phyloP scores from a whole-genome alignment of 2,797 vertebrate species.

The Clarias pachynema region DNA sequence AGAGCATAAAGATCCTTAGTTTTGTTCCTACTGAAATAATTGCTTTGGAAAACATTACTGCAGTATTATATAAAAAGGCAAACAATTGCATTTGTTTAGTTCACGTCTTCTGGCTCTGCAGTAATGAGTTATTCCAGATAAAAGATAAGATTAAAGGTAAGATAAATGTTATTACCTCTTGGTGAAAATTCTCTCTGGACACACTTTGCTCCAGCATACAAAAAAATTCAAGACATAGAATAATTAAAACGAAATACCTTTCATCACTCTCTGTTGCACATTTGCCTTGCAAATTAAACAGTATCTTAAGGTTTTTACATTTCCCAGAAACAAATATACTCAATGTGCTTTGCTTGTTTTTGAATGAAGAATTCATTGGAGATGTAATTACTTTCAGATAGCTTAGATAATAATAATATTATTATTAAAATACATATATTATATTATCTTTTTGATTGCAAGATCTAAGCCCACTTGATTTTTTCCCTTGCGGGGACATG shows the following conservation, averaged over 20 bases:
- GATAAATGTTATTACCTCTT: slow-evolving; percentile 13
- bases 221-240: slow-evolving; percentile 1
- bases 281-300: not conserved
- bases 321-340: not conserved
- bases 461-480: too few species aligned
- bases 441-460: not conserved
- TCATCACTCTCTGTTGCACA: slow-evolving; percentile 1
- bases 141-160: slow-evolving; percentile 15
- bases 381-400: not conserved
- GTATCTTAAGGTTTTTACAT: not conserved
- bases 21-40: not conserved
- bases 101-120: not conserved
- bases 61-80: not conserved
- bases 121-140: not conserved
- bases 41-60: not conserved
- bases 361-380: not conserved
- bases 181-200: slow-evolving; percentile 4
- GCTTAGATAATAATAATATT: not conserved
- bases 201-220: not conserved
- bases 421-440: not conserved
- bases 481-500: too few species aligned
- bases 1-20: not conserved
- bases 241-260: slow-evolving; percentile 7
- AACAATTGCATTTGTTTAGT: not conserved
- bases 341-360: not conserved